phyloP scores from a whole-genome alignment of 2,797 vertebrate genomes.

The Chloroceryle inda region DNA sequence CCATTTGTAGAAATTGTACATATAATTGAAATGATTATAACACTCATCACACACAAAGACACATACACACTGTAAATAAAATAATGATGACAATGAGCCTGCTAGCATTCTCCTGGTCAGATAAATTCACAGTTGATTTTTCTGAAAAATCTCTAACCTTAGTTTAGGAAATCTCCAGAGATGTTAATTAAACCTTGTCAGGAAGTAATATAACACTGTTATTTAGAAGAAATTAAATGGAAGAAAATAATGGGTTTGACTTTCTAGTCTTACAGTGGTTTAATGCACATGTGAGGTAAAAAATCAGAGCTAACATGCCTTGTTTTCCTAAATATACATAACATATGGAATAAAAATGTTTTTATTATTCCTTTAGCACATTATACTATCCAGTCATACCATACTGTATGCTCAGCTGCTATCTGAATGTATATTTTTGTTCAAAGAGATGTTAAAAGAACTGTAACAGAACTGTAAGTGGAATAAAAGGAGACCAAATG shows the following conservation, averaged over 20 bases:
- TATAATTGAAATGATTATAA: not conserved
- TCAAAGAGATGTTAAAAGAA: slow-evolving; percentile 18
- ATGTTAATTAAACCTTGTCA: slow-evolving; percentile 17
- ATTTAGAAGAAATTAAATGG: slow-evolving; percentile 28
- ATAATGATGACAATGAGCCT: not conserved
- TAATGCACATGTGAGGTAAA: slow-evolving; percentile 10
- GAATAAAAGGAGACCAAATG: slow-evolving; percentile 50
- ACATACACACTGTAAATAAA: not conserved
- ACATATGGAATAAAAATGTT: not conserved
- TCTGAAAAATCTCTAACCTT: slow-evolving; percentile 1
- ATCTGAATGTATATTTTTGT: slow-evolving; percentile 34
- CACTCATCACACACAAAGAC: rapidly evolving
- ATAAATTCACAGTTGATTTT: not conserved
- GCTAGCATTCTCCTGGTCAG: not conserved
- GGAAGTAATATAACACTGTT: slow-evolving; percentile 1
- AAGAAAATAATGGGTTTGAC: slow-evolving; percentile 50
- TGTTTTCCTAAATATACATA: not conserved
- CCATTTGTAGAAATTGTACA: not conserved
- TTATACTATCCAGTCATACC: not conserved
- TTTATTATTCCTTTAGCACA: slow-evolving; percentile 2
- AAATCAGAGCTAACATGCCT: not conserved
- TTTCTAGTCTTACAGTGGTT: slow-evolving; percentile 2
- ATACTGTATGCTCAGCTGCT: slow-evolving; percentile 20
- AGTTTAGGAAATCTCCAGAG: not conserved
- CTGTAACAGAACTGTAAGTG: slow-evolving; percentile 42